Evolutionary conservation across 1,140 invertebrate genomes (phyloP).

Genomic region (Zaprionus taronus): DNA sequence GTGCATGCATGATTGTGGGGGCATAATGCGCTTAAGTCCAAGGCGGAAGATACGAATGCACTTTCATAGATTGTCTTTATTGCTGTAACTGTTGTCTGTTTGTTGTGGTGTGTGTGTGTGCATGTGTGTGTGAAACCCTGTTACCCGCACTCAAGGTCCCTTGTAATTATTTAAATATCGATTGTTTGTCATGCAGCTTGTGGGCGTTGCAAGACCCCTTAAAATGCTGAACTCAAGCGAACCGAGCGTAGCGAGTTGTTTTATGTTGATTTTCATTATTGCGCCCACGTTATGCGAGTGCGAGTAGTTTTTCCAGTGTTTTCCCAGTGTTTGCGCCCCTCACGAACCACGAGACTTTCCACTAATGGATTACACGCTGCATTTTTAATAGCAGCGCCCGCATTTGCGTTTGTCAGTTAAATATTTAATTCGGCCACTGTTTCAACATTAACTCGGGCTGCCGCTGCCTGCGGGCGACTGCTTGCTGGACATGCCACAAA

Average conservation of each 20-base stretch:
- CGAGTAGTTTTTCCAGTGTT: conserved; percentile 8
- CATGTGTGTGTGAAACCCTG: conserved; percentile 16
- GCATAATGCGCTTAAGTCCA: conserved; percentile 22
- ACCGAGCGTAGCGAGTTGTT: not conserved
- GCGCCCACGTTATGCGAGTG: conserved; percentile 6
- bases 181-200: conserved; percentile 57
- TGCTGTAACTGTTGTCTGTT: conserved; percentile 3
- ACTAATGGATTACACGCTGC: conserved; percentile 70
- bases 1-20: not conserved
- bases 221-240: not conserved
- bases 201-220: conserved; percentile 11
- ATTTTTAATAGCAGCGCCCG: conserved; percentile 56
- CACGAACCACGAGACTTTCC: not conserved
- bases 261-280: conserved; percentile 35
- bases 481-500: conserved; percentile 42
- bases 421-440: conserved; percentile 59
- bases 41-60: conserved; percentile 50
- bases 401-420: conserved; percentile 37
- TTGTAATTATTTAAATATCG: conserved; percentile 76
- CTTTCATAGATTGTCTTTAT: conserved; percentile 47
- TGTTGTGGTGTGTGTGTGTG: conserved; percentile 9
- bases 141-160: conserved; percentile 48
- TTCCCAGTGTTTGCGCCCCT: not conserved
- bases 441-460: conserved; percentile 16
- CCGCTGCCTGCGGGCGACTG: not conserved